Evolutionary conservation across 1,140 invertebrate species (phyloP).

Genomic region (Drosophila gunungcola): DNA sequence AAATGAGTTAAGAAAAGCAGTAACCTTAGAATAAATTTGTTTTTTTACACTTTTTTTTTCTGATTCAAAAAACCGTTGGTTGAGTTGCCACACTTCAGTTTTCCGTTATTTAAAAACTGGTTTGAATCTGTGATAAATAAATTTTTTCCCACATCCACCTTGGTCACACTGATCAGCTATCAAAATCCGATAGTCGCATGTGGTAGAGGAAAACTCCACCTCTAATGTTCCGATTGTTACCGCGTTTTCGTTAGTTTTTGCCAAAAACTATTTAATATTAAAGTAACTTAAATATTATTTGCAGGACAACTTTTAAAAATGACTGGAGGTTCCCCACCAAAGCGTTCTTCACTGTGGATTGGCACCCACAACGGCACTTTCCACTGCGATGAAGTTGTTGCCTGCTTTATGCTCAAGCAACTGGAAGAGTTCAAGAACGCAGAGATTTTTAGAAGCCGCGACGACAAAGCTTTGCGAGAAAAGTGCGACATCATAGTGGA

Average conservation of each 20-base stretch:
- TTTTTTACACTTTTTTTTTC: neutral
- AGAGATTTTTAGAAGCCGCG: slow-evolving; percentile 90
- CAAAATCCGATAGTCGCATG: neutral
- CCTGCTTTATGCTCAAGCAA: slow-evolving; percentile 95
- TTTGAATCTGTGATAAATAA: neutral
- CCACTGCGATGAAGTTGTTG: slow-evolving; percentile 98
- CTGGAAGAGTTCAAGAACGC: slow-evolving; percentile 93
- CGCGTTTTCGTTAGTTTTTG: slow-evolving; percentile 27
- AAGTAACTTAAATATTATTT: slow-evolving; percentile 2
- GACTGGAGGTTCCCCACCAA: slow-evolving; percentile 51
- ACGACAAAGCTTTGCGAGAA: slow-evolving; percentile 88
- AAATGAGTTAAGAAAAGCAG: neutral
- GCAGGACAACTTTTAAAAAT: slow-evolving; percentile 31
- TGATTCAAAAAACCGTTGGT: slow-evolving; percentile 8
- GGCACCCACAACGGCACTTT: slow-evolving; percentile 94
- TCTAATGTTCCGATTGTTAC: slow-evolving; percentile 36
- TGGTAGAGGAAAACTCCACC: neutral
- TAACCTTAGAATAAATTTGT: neutral
- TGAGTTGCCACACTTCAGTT: slow-evolving; percentile 1
- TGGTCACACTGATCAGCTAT: neutral
- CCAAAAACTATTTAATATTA: neutral
- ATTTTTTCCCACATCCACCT: too few species aligned
- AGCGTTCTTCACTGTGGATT: slow-evolving; percentile 86
- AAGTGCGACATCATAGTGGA: slow-evolving; percentile 98
- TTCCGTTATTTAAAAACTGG: neutral